Evolutionary conservation across 2,797 vertebrate genomes (phyloP).

Genomic region (Distichodus sexfasciatus): DNA sequence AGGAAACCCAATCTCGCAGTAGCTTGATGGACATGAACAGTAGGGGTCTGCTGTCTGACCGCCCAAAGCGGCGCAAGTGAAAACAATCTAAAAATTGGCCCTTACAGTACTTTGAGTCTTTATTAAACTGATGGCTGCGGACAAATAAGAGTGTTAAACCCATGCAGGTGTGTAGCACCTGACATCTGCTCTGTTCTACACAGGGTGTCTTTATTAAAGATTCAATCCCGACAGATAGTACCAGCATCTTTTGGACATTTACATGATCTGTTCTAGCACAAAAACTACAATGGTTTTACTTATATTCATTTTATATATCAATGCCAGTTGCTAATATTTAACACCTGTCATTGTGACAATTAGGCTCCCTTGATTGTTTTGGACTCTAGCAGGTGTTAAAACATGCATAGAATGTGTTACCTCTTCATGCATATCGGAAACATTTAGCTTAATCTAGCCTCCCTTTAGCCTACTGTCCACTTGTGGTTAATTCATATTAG

Average conservation of each 20-base stretch:
- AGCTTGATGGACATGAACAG: not conserved
- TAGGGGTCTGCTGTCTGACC: not conserved
- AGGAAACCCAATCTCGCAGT: not conserved
- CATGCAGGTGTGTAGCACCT: slow-evolving; percentile 1
- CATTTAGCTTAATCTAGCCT: too few species aligned
- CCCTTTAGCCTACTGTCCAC: too few species aligned
- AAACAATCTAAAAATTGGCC: not conserved
- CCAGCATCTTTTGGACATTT: not conserved
- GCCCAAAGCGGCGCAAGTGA: not conserved
- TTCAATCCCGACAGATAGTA: not conserved
- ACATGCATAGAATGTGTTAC: too few species aligned
- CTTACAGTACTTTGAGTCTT: slow-evolving; percentile 1
- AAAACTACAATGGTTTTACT: too few species aligned
- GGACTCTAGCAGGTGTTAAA: too few species aligned
- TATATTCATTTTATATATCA: too few species aligned
- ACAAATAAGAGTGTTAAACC: not conserved
- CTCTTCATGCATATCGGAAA: too few species aligned
- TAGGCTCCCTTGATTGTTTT: too few species aligned
- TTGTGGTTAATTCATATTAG: too few species aligned
- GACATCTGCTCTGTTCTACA: not conserved
- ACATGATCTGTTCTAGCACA: not conserved
- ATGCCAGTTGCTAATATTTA: too few species aligned
- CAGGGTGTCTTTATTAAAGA: not conserved
- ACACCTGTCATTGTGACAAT: too few species aligned
- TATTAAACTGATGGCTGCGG: not conserved